A percentile compares a stretch with the other conserved stretches of the same genome.
These are phyloP conservation scores for Paratilapia polleni DNA, from an alignment of 2,113 vertebrate genomes.

Conservation along the genomic window DNA sequence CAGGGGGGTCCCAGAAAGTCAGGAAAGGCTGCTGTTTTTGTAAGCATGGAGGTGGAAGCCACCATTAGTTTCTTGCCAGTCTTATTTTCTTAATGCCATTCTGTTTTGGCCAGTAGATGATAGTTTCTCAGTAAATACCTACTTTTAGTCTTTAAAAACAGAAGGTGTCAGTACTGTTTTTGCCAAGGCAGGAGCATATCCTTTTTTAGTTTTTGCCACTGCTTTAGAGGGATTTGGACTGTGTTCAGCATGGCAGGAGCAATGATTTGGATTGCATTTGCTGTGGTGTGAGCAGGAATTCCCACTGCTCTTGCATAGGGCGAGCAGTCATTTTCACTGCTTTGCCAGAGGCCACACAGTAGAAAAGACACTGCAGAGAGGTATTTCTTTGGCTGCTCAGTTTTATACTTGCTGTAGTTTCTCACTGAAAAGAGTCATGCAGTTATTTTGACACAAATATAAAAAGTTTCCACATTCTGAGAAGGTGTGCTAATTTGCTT, in stretches of 20 bases:
- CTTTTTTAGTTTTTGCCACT: background rate
- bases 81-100: background rate
- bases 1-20: background rate
- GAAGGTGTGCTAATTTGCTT: background rate
- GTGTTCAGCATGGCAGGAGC: background rate
- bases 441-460: background rate
- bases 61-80: background rate
- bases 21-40: background rate
- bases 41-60: background rate
- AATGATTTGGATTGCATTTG: background rate
- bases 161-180: background rate
- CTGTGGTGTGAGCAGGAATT: background rate
- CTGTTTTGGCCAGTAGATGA: background rate
- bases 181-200: too few species aligned
- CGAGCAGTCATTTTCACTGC: background rate
- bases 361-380: background rate
- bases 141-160: background rate
- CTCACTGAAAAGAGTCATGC: background rate
- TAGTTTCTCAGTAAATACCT: background rate
- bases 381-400: background rate
- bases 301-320: background rate
- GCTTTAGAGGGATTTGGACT: background rate
- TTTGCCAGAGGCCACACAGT: background rate
- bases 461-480: background rate
- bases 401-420: background rate